Base-by-base conservation (phyloP, 2,113 vertebrate species). In the Montifringilla adamsi region DNA sequence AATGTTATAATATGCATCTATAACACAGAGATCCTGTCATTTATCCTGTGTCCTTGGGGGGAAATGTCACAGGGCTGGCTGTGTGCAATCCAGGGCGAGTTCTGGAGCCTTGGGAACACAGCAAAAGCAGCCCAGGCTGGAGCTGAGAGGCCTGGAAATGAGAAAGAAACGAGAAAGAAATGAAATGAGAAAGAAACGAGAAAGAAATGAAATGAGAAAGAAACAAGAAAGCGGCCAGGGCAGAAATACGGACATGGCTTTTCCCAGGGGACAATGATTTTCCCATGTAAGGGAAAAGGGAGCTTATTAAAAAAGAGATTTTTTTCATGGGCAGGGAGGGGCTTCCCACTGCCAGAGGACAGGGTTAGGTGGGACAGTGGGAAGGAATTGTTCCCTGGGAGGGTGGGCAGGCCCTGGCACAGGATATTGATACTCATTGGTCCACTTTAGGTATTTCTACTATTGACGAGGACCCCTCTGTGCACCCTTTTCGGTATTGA, bases 201-300 rank as follows among this genome's bases (percentile, higher is more conserved):
- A 13, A 47, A 47, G 46, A 47, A 47, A 47, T 23, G 14, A 58
- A 58, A 58, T 23, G 6, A 23, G 55, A 4, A 56, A 56, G 53
- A 33, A 56, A 55, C 5, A 11, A 55, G 52, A 18, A 6, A 0
- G 18, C 0, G 3, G 64, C 60, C 49, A 13, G 24, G 55, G 37
- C 31, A 39, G 10, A 18, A 70, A 28, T 0, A 14, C 0, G 17
- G 82, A 1, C 4, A 1, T 0, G 31, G 58, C 8, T 62, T 67
- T 17, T 60, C 7, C 50, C 15, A 6, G 0, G 5, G 43, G 52
- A 41, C 59, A 59, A 68, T 3, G 4, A 2, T 31, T 9, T 17
- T 24, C 26, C 43, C 4, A 0, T 11, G 13, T 3, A 2, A n/a
- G 7, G 11, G 53, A 69, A 24, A 43, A 19, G 50, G 35, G 67